These are phyloP conservation scores for Hypanus sabinus DNA, from an alignment of 2,113 vertebrate genomes.

Conservation along the genomic window DNA sequence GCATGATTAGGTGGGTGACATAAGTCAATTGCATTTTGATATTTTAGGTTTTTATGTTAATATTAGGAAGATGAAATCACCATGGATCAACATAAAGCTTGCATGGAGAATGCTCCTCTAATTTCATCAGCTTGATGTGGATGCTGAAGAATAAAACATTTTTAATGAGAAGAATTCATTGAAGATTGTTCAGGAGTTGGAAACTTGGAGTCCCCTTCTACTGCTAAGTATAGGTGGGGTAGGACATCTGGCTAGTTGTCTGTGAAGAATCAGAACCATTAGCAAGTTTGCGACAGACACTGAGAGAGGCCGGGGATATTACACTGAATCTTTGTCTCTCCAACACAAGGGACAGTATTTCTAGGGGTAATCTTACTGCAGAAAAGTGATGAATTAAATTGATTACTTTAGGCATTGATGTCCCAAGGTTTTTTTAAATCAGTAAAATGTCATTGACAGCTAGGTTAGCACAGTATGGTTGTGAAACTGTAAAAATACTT, in stretches of 20 bases:
- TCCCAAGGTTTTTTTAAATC: too few species aligned
- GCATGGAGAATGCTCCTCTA: not conserved
- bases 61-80: not conserved
- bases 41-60: too few species aligned
- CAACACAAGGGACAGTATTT: not conserved
- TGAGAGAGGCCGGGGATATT: not conserved
- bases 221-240: not conserved
- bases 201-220: not conserved
- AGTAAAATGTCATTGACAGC: too few species aligned
- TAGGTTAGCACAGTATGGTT: too few species aligned
- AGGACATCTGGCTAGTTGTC: not conserved
- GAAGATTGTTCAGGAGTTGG: not conserved
- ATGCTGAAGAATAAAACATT: not conserved
- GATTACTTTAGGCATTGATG: too few species aligned
- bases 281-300: not conserved
- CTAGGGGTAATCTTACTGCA: not conserved
- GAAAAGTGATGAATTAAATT: not conserved
- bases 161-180: not conserved
- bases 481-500: too few species aligned
- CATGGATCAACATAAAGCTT: not conserved
- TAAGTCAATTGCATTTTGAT: too few species aligned
- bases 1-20: too few species aligned
- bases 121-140: not conserved
- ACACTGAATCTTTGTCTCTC: not conserved
- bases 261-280: not conserved